phyloP scores from a whole-genome alignment of 2,888 invertebrate species.

The Phalera bucephala region DNA sequence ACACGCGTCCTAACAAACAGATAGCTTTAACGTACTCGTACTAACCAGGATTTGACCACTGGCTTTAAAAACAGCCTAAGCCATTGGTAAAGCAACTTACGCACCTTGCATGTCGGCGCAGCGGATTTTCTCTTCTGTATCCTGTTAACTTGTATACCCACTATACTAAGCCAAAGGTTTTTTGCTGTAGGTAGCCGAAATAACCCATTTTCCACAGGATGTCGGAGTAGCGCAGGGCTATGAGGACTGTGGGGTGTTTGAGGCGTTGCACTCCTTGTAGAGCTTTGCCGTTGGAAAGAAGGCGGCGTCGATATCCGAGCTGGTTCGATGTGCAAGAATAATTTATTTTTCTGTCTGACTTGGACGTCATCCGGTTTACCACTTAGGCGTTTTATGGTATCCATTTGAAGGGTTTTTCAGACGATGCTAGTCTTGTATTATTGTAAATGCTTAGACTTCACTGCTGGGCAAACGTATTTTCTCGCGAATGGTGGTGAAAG shows the following conservation, averaged over 20 bases:
- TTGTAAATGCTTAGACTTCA: too few species aligned
- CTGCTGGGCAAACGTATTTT: too few species aligned
- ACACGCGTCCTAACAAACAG: too few species aligned
- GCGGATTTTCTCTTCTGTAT: conserved; percentile 36
- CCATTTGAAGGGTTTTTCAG: too few species aligned
- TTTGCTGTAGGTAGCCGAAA: conserved; percentile 12
- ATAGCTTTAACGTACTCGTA: too few species aligned
- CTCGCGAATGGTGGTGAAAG: too few species aligned
- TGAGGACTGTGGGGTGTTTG: not conserved
- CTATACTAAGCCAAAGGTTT: conserved; percentile 42
- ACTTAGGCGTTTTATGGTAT: not conserved
- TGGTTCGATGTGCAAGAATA: not conserved
- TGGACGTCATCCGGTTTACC: not conserved
- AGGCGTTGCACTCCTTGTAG: not conserved
- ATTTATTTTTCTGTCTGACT: not conserved
- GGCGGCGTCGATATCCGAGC: not conserved
- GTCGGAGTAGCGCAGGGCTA: not conserved
- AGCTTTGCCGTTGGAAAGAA: not conserved
- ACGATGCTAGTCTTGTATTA: too few species aligned
- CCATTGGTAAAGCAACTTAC: conserved; percentile 11
- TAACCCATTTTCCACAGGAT: not conserved
- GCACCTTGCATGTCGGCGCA: conserved; percentile 50
- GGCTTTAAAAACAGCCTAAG: not conserved
- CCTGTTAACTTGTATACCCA: conserved; percentile 53
- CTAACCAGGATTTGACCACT: too few species aligned